Base-by-base conservation (phyloP, 1,140 invertebrate species). In the Diprion similis region DNA sequence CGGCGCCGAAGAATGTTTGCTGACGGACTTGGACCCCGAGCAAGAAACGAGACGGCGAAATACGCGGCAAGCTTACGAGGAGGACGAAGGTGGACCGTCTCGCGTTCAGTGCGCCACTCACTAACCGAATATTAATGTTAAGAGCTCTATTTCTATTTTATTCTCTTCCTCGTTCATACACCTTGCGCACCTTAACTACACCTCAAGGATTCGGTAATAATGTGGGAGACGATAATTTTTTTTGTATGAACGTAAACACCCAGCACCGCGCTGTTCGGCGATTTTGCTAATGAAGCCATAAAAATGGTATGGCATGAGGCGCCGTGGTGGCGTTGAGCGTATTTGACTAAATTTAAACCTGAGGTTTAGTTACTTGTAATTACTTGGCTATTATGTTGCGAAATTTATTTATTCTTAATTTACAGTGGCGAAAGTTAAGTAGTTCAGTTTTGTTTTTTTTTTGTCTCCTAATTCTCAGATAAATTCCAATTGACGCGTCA, bases 21-120 rank as follows among this genome's bases (percentile, higher is more conserved):
- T 95, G n/a, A 87, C 91, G 18, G 92, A 94, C n/a, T 89, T 95
- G 78, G 94, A 95, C 82, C 91, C 93, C 0, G 92, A 94, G 70
- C 89, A 92, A 73, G 92, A 94, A 79, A 84, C 89, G 15, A 89
- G 91, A 68, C 89, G 92, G 69, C 90, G 91, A 59, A 89, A 90
- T 45, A 90, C 82, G 78, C 88, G 90, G 74, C 88, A 90, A 73
- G 90, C 90, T 3, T 94, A 94, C 77, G 94, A 96, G 46, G 95
- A 96, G 80, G 94, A 96, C 65, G 92, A 94, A n/a, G 90, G 90
- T n/a, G 85, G 92, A 65, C 90, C 92, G 73, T 90, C 92, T 76
- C 90, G 93, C 77, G 95, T 98, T 59, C 96, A 98, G 87, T 98
- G 97, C 89, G 95, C 96, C 78, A 94, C 95, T 70, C 94, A 95